Percentiles rank a stretch among this genome's conserved stretches.
Evolutionary conservation across 2,797 vertebrate species (phyloP).

Genomic region (Clarias laeviceps): DNA sequence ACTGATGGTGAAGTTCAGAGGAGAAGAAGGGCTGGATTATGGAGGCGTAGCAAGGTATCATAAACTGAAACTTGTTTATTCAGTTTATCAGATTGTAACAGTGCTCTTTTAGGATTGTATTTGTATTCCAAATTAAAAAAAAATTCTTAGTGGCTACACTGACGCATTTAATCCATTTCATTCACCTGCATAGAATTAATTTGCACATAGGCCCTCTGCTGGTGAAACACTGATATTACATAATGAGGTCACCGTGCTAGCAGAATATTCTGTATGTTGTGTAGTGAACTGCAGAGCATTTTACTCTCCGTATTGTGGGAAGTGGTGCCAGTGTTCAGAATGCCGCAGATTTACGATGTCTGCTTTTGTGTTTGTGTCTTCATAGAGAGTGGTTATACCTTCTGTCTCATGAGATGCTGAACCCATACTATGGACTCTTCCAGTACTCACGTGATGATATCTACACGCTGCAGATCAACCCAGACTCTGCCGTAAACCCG

Average conservation of each 20-base stretch:
- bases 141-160: neutral
- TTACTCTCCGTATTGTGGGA: neutral
- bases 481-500: constrained; percentile 95
- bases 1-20: constrained; percentile 98
- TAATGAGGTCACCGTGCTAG: neutral
- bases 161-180: neutral
- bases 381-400: constrained; percentile 95
- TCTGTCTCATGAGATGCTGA: constrained; percentile 96
- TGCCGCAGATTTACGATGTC: neutral
- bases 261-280: neutral
- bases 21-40: constrained; percentile 96
- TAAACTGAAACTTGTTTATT: constrained; percentile 28
- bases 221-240: constrained; percentile 27
- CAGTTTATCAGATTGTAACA: neutral
- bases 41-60: constrained; percentile 93
- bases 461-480: constrained; percentile 97
- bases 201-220: constrained; percentile 48
- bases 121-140: neutral
- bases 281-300: neutral
- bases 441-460: constrained; percentile 98
- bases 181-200: neutral
- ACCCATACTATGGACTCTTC: constrained; percentile 97
- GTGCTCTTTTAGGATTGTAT: neutral
- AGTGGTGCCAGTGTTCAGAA: neutral
- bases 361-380: constrained; percentile 24